Evolutionary conservation across 2,113 vertebrate species (phyloP), one percentile per base, ranked within the genome.

Genomic region (Chloropsis hardwickii): DNA sequence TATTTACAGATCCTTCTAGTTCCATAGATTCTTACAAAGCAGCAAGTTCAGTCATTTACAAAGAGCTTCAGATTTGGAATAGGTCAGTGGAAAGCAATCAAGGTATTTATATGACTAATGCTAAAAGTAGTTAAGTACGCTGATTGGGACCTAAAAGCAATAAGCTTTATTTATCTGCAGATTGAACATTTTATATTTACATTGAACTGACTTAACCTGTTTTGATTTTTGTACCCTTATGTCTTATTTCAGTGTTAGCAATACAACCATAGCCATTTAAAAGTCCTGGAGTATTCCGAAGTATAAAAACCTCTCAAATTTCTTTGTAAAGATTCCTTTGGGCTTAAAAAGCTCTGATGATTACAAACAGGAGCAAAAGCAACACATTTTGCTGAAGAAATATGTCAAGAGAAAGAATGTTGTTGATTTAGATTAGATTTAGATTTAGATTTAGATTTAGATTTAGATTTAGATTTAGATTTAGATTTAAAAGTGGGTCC

Each of bases 371-470:
- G 37, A 72, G 64, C 8, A 94, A 94, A 82, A 62, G 17, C 9
- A 83, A 67, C 9, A 44, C 24, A 56, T 88, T 95, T 86, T 72
- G 40, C 14, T 40, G 27, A 71, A 44, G 21, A 64, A 44, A 48
- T n/a, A 39, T 9, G 18, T 37, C 8, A 24, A 69, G 33, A 88
- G n/a, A n/a, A n/a, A n/a, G n/a, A n/a, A n/a, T n/a, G n/a, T n/a
- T n/a, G n/a, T n/a, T n/a, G n/a, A 72, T 87, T 96, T 93, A 87
- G 74, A 89, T 74, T 73, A 88, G 58, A 80, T 87, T 88, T 69
- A n/a, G 58, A 66, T 88, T 96, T 93, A 79, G 72, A 84, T 74
- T 73, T 76, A 84, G 57, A 81, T 88, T 77, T 77, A 27, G 45
- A 76, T 51, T 51, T 70, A 24, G 48, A 40, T 54, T 71, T 71